Base-by-base conservation (phyloP, 2,888 invertebrate species). In the Mythimna albipuncta region DNA sequence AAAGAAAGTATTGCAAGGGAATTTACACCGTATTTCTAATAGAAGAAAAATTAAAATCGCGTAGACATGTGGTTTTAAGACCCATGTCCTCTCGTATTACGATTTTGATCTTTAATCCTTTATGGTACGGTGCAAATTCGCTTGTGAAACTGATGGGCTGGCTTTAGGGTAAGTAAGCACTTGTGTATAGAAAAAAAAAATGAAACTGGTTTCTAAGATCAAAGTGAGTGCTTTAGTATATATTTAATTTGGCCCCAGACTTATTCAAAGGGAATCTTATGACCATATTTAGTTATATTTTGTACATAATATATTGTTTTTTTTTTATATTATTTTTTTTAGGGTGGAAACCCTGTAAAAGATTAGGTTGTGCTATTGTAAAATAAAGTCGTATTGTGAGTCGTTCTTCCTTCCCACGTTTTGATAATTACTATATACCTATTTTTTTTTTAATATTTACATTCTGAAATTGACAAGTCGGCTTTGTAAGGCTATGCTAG, bases 341-440 rank as follows among this genome's bases (percentile, higher is more conserved):
- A 19, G 6, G 38, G 7, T 79, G 52, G 47, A 21, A 47, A 41
- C 41, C 61, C 54, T 41, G 10, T 38, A 21, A 61, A 59, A 16
- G 0, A 55, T 38, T 79, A 41, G 72, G 74, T 75, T 79, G 74
- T 75, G 74, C 32, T 61, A 69, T 79, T 61, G 13, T 55, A 32
- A 55, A 41, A 59, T 5, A 52, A 61, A 72, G 19, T 55, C 59
- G 59, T 61, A 21, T 50, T 72, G 38, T 21, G 38, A 41, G 21
- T 26, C 35, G 26, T 32, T 55, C 3, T 61, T 47, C 32, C 79
- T 55, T 50, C 32, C 19, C 21, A 38, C 1, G 13, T 59, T 61
- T 54, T 54, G 5, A 61, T 47, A 54, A n/a, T 66, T 50, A 54
- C 19, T 52, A 16, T 67, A 44, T 19, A 54, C 2, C 11, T 47